These are phyloP conservation scores for Parauchenoglanis punctatus DNA, from an alignment of 2,797 vertebrate species.

Conservation along the genomic window DNA sequence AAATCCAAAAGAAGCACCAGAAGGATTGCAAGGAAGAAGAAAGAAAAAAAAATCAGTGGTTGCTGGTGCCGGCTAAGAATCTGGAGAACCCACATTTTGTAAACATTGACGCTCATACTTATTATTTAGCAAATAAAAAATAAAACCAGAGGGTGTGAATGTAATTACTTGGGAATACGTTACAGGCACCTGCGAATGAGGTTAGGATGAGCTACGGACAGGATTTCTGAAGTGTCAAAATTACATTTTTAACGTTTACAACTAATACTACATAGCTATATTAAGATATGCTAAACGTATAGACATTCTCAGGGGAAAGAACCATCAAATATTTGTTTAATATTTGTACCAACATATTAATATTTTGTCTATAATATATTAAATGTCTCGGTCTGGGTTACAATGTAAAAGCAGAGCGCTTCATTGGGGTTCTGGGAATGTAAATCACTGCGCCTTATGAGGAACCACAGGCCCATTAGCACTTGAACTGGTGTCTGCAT, in stretches of 20 bases:
- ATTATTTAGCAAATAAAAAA: no score
- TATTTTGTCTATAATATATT: no score
- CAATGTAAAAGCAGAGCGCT: neutral
- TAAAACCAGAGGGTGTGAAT: no score
- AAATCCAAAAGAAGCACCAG: no score
- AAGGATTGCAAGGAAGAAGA: no score
- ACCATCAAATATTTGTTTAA: neutral
- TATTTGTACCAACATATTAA: neutral
- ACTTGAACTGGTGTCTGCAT: conserved; percentile 74
- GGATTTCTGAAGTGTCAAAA: neutral
- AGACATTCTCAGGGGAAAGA: neutral
- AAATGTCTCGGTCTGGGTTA: neutral
- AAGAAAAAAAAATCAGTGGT: no score
- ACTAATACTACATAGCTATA: neutral
- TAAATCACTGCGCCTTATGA: conserved; percentile 49
- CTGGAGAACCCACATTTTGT: no score
- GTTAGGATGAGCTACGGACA: neutral
- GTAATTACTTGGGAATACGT: no score
- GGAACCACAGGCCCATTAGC: conserved; percentile 67
- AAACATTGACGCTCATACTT: no score
- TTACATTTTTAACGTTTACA: neutral
- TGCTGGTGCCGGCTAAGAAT: no score
- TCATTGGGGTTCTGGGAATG: conserved; percentile 29
- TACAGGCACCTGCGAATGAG: neutral
- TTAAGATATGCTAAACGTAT: neutral